These are phyloP conservation scores for Hydrotaea diabolus DNA, from an alignment of 2,888 invertebrate species.

Conservation along the genomic window DNA sequence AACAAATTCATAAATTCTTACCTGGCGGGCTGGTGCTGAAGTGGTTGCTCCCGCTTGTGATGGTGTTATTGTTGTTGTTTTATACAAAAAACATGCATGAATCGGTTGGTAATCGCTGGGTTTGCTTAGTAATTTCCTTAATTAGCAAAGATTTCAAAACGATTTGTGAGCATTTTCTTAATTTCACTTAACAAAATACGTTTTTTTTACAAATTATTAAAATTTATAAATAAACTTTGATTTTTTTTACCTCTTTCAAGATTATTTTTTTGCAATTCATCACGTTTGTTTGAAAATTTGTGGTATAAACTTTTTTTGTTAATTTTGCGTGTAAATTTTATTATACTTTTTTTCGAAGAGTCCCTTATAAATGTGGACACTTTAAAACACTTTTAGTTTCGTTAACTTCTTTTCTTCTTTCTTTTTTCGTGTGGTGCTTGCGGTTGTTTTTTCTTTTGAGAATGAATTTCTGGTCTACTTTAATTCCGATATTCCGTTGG, in stretches of 20 bases:
- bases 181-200: not conserved
- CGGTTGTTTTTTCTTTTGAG: constrained; percentile 47
- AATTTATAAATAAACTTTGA: constrained; percentile 12
- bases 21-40: no score
- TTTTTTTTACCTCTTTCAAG: not conserved
- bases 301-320: not conserved
- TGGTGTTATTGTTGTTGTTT: not conserved
- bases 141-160: constrained; percentile 34
- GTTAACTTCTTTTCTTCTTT: constrained; percentile 26
- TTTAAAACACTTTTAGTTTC: not conserved
- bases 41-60: not conserved
- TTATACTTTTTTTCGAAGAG: no score
- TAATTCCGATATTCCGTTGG: constrained; percentile 3
- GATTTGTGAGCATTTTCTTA: constrained; percentile 4
- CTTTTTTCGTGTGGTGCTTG: constrained; percentile 18
- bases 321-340: not conserved
- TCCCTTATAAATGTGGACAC: not conserved
- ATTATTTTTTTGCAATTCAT: constrained; percentile 6
- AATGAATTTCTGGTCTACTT: not conserved
- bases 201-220: constrained; percentile 15
- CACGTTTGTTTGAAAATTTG: not conserved
- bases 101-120: not conserved
- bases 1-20: not conserved
- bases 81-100: not conserved
- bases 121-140: constrained; percentile 54